These are phyloP conservation scores for Solenopsis invicta DNA, from an alignment of 1,140 invertebrate species.

Conservation along the genomic window DNA sequence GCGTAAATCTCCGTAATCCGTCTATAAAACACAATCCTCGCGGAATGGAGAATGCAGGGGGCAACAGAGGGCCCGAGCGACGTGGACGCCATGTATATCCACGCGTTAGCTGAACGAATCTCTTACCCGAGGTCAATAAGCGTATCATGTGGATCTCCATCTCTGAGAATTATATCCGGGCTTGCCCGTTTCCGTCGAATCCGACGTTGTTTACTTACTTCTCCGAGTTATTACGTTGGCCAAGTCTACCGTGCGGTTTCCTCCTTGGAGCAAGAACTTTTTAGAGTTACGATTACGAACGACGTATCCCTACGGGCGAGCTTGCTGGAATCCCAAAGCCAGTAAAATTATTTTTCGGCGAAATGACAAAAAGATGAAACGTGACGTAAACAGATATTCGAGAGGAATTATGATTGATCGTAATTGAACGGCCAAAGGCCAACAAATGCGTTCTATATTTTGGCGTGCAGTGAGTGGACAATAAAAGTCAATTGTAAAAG, in stretches of 20 bases:
- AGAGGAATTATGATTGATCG: conserved; percentile 26
- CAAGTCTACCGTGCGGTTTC: neutral
- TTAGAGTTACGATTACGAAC: conserved; percentile 1
- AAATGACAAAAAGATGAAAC: neutral
- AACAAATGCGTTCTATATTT: neutral
- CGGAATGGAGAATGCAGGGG: conserved; percentile 55
- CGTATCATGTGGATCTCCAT: conserved; percentile 64
- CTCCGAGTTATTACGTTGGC: conserved; percentile 27
- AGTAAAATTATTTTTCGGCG: conserved; percentile 8
- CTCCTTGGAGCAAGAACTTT: neutral
- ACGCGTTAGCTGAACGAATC: conserved; percentile 47
- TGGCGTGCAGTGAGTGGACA: neutral
- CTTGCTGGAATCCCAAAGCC: neutral
- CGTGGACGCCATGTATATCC: conserved; percentile 54
- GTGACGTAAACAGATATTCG: neutral
- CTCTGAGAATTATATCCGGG: conserved; percentile 64
- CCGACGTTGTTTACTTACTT: conserved; percentile 49
- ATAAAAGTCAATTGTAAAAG: conserved; percentile 31
- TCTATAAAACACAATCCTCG: conserved; percentile 80
- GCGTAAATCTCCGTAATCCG: conserved; percentile 79
- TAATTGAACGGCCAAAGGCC: neutral
- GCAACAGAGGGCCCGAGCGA: conserved; percentile 19
- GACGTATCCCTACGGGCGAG: neutral
- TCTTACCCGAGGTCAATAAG: conserved; percentile 67
- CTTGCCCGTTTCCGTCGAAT: conserved; percentile 62